phyloP scores from a whole-genome alignment of 2,113 vertebrate species.

The Etia nguti region DNA sequence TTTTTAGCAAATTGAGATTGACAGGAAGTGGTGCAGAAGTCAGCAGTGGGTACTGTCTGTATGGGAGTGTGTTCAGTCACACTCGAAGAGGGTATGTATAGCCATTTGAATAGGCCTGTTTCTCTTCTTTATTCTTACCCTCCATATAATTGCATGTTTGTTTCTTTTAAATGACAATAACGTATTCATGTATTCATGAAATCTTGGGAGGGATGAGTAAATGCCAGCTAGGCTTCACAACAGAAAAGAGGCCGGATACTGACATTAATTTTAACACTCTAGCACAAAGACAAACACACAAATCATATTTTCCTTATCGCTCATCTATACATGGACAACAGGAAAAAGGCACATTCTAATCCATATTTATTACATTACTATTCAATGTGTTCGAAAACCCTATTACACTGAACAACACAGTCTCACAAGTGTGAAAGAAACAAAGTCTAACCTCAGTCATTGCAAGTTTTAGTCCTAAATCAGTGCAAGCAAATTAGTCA shows the following conservation, averaged over 20 bases:
- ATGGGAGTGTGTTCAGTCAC: background rate
- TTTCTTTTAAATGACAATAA: slow-evolving; percentile 61
- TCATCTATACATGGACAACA: background rate
- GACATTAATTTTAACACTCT: slow-evolving; percentile 14
- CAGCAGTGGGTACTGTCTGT: background rate
- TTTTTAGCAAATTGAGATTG: background rate
- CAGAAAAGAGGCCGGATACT: slow-evolving; percentile 17
- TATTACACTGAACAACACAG: background rate
- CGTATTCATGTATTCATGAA: slow-evolving; percentile 59
- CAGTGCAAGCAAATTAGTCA: background rate
- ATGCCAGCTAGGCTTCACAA: slow-evolving; percentile 46
- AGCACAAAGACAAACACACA: background rate
- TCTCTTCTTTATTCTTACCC: slow-evolving; percentile 25
- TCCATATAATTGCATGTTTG: slow-evolving; percentile 49
- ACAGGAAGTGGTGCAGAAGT: background rate
- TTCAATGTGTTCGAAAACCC: background rate
- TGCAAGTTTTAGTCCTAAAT: background rate
- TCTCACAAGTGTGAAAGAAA: background rate
- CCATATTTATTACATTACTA: background rate
- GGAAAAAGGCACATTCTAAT: background rate
- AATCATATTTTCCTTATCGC: slow-evolving; percentile 6
- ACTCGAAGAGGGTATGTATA: background rate
- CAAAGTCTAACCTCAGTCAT: background rate
- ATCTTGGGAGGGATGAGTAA: slow-evolving; percentile 37
- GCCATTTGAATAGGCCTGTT: background rate